phyloP scores from a whole-genome alignment of 2,888 invertebrate species.

The Notocelia uddmanniana region DNA sequence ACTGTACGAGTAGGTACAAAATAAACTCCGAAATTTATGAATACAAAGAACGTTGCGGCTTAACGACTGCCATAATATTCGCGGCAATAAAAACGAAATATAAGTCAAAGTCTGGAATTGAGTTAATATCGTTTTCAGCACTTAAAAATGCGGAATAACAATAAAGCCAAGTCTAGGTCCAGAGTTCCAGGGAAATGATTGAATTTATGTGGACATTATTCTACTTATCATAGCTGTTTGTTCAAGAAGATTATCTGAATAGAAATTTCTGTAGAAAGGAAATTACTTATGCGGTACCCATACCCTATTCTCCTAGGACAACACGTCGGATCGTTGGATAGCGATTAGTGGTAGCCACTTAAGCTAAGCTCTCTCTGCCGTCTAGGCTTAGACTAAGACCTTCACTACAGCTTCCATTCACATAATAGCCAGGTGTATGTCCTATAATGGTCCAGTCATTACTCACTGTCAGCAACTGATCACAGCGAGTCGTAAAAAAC shows the following conservation, averaged over 20 bases:
- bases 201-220: neutral
- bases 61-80: conserved; percentile 52
- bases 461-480: neutral
- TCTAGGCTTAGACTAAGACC: neutral
- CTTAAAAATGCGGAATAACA: conserved; percentile 17
- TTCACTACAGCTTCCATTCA: neutral
- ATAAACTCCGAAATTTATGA: conserved; percentile 47
- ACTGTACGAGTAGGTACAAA: conserved; percentile 32
- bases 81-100: conserved; percentile 52
- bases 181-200: neutral
- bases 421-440: neutral
- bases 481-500: neutral
- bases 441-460: neutral
- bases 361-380: neutral
- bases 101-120: conserved; percentile 34
- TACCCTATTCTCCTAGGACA: neutral
- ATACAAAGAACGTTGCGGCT: conserved; percentile 46
- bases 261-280: neutral
- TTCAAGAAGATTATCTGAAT: neutral
- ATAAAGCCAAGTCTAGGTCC: conserved; percentile 6
- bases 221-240: neutral
- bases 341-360: conserved; percentile 4
- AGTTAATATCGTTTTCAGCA: conserved; percentile 20
- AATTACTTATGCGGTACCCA: neutral
- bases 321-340: neutral